Conservation (phyloP, 1,140 invertebrate species). For the Zaprionus nigranus region DNA sequence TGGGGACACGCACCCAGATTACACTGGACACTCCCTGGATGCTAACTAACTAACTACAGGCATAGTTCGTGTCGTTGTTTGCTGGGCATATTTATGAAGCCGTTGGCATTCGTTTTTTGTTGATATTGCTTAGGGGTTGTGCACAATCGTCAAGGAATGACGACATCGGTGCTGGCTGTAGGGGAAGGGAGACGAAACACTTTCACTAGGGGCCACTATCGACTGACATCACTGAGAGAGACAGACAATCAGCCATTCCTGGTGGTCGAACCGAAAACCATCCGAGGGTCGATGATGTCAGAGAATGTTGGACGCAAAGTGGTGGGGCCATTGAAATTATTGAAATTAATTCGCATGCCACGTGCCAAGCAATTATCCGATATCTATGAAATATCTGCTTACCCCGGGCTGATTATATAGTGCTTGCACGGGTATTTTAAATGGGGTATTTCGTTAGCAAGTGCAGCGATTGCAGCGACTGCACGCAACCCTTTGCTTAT, state of each 20-base stretch:
- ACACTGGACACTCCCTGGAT: not conserved
- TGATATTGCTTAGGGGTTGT: not conserved
- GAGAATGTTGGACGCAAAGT: not conserved
- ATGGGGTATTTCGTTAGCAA: not conserved
- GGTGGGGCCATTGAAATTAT: conserved; percentile 7
- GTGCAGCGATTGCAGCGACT: conserved; percentile 22
- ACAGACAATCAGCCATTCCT: not conserved
- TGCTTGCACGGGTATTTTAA: not conserved
- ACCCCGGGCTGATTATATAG: not conserved
- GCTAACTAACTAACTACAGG: conserved; percentile 1
- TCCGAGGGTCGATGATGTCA: conserved; percentile 19
- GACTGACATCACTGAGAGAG: conserved; percentile 1
- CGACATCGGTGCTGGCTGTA: conserved; percentile 11
- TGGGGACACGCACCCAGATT: not conserved
- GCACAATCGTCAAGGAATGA: conserved; percentile 9
- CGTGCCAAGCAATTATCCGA: conserved; percentile 36
- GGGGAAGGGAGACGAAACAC: conserved; percentile 5
- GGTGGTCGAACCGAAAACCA: not conserved
- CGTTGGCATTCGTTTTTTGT: not conserved
- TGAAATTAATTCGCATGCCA: conserved; percentile 36
- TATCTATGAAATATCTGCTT: not conserved
- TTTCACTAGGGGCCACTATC: conserved; percentile 1
- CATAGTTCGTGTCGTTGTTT: conserved; percentile 1
- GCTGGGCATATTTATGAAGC: conserved; percentile 3
- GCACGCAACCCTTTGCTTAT: conserved; percentile 6